Evolutionary conservation across 1,140 invertebrate species (phyloP), one percentile per base, ranked within the genome.

Genomic region (Leptinotarsa texana): DNA sequence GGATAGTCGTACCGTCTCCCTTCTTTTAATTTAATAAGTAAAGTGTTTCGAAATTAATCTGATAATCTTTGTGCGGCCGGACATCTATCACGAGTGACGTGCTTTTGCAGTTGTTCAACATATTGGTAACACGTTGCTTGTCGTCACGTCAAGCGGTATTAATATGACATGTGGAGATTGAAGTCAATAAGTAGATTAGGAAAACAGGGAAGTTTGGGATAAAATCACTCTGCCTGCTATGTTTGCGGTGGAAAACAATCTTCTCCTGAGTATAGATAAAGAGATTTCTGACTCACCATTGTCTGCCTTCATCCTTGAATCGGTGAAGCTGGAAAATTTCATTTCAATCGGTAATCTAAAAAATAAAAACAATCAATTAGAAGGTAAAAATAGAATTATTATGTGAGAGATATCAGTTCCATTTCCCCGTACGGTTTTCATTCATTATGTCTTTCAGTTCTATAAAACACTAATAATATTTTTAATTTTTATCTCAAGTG

Each of bases 11-110:
- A 24, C 33, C n/a, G 13, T 63, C 49, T 65, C 74, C 72, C 76
- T 75, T 69, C 74, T 70, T 76, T 74, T 76, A 78, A 78, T 78
- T 78, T 75, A 74, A 78, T 78, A 78, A 78, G 77, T 78, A 78
- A 76, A 78, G 77, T 78, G 77, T 76, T 74, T 69, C 63, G 73
- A 78, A 76, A 78, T 78, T 78, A 78, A 78, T 78, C 74, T 75
- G 57, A 78, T 78, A 76, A 74, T 72, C 74, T 73, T 47, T 61
- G 67, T 62, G 51, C 33, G 49, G 63, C 68, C 57, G 69, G 77
- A 75, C 77, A 78, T 76, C 72, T 76, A 76, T 78, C 74, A 76
- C 47, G 69, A 76, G 17, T 75, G 74, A 78, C 77, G 69, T 68
- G 70, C 77, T 78, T 78, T 73, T 73, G 67, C 70, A 78, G 47